Evolutionary conservation across 2,888 invertebrate genomes (phyloP).

Genomic region (Dendrolimus houi): DNA sequence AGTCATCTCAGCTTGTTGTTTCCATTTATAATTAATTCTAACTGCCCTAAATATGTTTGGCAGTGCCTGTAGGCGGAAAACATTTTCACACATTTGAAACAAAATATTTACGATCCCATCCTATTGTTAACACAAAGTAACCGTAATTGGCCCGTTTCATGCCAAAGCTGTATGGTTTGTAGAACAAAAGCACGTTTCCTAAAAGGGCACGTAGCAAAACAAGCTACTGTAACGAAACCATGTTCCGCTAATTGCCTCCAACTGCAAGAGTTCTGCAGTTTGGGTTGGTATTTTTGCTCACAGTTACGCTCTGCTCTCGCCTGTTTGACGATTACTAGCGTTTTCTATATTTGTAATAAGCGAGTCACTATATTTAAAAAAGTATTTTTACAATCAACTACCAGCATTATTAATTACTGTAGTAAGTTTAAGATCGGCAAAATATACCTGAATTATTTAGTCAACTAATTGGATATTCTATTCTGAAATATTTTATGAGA

Average conservation of each 20-base stretch:
- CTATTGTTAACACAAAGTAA: not conserved
- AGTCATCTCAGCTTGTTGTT: too few species aligned
- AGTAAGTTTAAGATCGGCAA: too few species aligned
- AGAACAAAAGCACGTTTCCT: conserved; percentile 13
- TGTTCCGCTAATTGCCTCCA: conserved; percentile 32
- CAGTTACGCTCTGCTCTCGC: too few species aligned
- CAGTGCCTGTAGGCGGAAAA: not conserved
- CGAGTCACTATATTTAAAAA: too few species aligned
- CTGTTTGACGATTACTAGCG: too few species aligned
- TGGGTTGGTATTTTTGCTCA: conserved; percentile 17
- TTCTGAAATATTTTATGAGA: too few species aligned
- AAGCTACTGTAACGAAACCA: conserved; percentile 13
- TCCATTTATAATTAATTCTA: too few species aligned
- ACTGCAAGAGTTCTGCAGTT: conserved; percentile 31
- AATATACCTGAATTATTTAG: too few species aligned
- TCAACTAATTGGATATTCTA: too few species aligned
- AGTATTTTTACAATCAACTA: too few species aligned
- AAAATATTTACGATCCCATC: not conserved
- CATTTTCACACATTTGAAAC: not conserved
- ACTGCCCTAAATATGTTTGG: not conserved
- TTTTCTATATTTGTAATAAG: too few species aligned
- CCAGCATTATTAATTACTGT: too few species aligned
- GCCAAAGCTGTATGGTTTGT: conserved; percentile 7
- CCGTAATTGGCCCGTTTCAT: not conserved
- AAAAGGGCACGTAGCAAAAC: conserved; percentile 11